These are phyloP conservation scores for Balanococcus diminutus DNA, from an alignment of 2,888 invertebrate genomes.

Conservation along the genomic window DNA sequence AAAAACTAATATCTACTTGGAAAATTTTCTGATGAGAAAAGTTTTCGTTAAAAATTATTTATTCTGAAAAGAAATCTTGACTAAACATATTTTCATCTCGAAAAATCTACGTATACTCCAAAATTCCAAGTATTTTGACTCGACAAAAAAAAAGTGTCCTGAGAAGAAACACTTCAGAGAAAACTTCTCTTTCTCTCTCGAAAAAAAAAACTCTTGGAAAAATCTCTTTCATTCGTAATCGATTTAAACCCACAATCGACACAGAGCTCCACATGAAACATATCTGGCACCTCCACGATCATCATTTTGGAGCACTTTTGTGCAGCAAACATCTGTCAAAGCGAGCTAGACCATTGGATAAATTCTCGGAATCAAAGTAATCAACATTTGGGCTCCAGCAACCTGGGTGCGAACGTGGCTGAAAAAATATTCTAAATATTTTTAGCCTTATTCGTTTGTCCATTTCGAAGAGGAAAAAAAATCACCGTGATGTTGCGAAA, in stretches of 20 bases:
- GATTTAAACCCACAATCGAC: background rate
- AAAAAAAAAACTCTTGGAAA: no score
- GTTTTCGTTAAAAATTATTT: no score
- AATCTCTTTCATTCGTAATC: no score
- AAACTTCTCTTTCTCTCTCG: no score
- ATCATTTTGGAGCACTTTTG: background rate
- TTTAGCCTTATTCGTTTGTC: background rate
- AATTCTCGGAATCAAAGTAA: background rate
- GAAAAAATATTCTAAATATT: background rate
- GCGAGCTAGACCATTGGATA: background rate
- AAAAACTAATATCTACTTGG: no score
- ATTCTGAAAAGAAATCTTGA: no score
- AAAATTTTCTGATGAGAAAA: no score
- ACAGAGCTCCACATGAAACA: background rate
- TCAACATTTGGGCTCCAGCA: background rate
- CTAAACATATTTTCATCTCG: no score
- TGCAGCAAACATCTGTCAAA: background rate
- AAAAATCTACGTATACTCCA: no score
- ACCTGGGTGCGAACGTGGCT: background rate
- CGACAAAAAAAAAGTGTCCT: no score
- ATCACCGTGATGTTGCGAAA: background rate
- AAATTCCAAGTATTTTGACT: no score
- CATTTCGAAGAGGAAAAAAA: background rate
- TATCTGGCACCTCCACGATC: background rate
- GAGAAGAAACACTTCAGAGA: no score